Percentiles rank a stretch among this genome's conserved stretches.
Evolutionary conservation across 2,888 invertebrate genomes (phyloP).

Genomic region (Zeuzera pyrina): DNA sequence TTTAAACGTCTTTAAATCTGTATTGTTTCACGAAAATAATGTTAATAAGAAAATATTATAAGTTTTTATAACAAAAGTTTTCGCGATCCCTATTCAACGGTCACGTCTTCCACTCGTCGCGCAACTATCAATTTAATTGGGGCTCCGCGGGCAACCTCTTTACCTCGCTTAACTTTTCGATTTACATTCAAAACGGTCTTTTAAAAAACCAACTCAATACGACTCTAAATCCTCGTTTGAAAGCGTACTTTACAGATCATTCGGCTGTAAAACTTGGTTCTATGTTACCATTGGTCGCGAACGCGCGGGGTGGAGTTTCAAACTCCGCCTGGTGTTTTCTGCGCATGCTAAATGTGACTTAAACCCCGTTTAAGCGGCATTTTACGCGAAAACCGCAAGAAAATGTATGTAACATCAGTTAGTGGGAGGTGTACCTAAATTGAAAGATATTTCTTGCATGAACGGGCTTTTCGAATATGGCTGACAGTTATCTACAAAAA

Average conservation of each 20-base stretch:
- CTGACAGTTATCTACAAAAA: slow-evolving; percentile 52
- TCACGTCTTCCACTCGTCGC: slow-evolving; percentile 25
- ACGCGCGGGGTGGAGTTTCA: slow-evolving; percentile 30
- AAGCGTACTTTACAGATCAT: slow-evolving; percentile 53
- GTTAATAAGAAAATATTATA: slow-evolving; percentile 2
- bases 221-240: slow-evolving; percentile 52
- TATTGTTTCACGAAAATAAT: too few relatives aligned
- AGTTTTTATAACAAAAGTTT: too few relatives aligned
- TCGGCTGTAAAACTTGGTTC: slow-evolving; percentile 46
- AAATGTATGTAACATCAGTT: slow-evolving; percentile 65
- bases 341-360: slow-evolving; percentile 69
- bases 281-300: slow-evolving; percentile 35
- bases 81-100: too few relatives aligned
- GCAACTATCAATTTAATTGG: slow-evolving; percentile 69
- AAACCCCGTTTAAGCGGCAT: slow-evolving; percentile 71
- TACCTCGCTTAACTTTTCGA: slow-evolving; percentile 69
- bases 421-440: slow-evolving; percentile 67
- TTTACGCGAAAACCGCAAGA: slow-evolving; percentile 70
- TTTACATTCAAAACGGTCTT: slow-evolving; percentile 72
- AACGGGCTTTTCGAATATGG: slow-evolving; percentile 58
- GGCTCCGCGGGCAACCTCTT: slow-evolving; percentile 57
- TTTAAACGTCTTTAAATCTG: too few relatives aligned
- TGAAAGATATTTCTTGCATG: slow-evolving; percentile 62
- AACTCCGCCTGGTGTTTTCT: slow-evolving; percentile 38
- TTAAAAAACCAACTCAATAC: slow-evolving; percentile 67